A percentile compares a stretch with the other conserved stretches of the same genome.
phyloP scores from a whole-genome alignment of 2,797 vertebrate species.

The Enteromius radiatus region DNA sequence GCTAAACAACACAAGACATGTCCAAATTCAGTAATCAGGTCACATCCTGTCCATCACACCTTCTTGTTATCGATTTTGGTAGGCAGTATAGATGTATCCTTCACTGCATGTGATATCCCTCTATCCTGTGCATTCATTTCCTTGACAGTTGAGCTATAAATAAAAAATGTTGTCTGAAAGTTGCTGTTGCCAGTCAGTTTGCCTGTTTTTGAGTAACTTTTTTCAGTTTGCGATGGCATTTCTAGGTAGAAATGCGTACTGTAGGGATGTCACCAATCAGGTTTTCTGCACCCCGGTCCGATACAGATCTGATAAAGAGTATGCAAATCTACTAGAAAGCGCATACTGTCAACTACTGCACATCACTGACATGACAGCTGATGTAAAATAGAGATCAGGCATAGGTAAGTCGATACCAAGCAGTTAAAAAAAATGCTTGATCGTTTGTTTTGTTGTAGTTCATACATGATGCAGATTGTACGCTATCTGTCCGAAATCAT shows the following conservation, averaged over 20 bases:
- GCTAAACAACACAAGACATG: not conserved
- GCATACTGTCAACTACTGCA: too few relatives aligned
- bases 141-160: not conserved
- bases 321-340: too few relatives aligned
- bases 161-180: not conserved
- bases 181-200: not conserved
- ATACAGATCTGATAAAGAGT: too few relatives aligned
- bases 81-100: not conserved
- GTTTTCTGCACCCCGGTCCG: too few relatives aligned
- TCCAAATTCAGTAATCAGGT: not conserved
- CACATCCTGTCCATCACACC: not conserved
- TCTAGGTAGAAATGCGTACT: not conserved
- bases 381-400: too few relatives aligned
- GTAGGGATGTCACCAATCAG: too few relatives aligned
- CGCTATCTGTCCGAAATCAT: not conserved
- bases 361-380: too few relatives aligned
- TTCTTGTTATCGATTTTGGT: not conserved
- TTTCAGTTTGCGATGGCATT: not conserved
- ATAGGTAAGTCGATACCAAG: too few relatives aligned
- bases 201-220: not conserved
- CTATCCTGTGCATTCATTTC: not conserved
- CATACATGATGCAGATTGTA: not conserved
- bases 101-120: not conserved
- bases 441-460: not conserved
- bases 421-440: too few relatives aligned